Evolutionary conservation across 2,797 vertebrate species (phyloP).

Genomic region (Fundulus diaphanus): DNA sequence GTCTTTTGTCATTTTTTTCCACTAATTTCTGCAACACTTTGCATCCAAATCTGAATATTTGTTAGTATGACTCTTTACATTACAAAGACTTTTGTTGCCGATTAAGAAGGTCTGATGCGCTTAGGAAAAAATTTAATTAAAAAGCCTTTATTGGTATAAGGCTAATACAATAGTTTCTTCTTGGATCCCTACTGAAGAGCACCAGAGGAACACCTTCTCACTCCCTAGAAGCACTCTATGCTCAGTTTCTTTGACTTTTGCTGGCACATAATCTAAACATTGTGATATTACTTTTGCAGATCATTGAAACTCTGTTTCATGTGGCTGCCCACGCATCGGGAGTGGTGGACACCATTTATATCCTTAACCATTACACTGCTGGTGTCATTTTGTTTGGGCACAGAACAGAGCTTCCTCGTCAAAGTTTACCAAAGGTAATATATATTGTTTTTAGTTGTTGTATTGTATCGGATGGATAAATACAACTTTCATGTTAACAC

Average conservation of each 20-base stretch:
- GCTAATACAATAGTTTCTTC: too few relatives aligned
- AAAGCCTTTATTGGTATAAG: too few relatives aligned
- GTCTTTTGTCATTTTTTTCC: too few relatives aligned
- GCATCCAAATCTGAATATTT: background rate
- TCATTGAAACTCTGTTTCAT: background rate
- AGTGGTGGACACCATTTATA: slow-evolving; percentile 4
- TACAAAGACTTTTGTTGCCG: background rate
- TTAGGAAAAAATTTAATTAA: too few relatives aligned
- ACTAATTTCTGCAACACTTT: too few relatives aligned
- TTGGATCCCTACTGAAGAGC: too few relatives aligned
- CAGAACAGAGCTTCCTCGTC: background rate
- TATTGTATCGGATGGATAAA: background rate
- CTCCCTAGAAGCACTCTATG: too few relatives aligned
- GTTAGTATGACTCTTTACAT: background rate
- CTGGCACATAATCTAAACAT: background rate
- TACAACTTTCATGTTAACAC: background rate
- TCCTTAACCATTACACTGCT: background rate
- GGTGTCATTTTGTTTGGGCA: slow-evolving; percentile 1
- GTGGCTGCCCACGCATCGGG: background rate
- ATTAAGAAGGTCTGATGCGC: too few relatives aligned
- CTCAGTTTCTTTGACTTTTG: too few relatives aligned
- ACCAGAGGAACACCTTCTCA: too few relatives aligned
- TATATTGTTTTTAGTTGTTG: background rate
- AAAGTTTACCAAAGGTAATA: background rate
- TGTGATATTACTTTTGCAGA: background rate